Base-by-base conservation (phyloP, 1,140 invertebrate species). In the Condylostylus longicornis region DNA sequence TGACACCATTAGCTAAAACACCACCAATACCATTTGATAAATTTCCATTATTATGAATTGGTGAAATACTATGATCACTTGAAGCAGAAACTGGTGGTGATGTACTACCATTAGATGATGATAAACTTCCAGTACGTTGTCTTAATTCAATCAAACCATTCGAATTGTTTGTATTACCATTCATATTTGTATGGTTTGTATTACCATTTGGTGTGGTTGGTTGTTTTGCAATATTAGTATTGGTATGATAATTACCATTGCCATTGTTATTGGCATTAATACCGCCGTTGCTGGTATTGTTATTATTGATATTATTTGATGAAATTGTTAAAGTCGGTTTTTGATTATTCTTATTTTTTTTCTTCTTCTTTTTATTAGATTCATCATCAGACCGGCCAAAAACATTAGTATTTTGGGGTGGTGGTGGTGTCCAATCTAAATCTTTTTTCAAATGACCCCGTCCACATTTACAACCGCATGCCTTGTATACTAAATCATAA, bases 391-490 rank as follows among this genome's bases (percentile, higher is more conserved):
- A 46, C 0, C 58, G 40, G 2, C 59, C 62, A 46, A 62, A 52
- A 14, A 59, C 52, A 27, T 54, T 57, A 22, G 51, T 53, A 0
- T 53, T 62, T 6, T 23, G 20, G 1, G 66, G 52, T 3, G 69
- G 68, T n/a, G 76, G 69, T 4, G 83, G 71, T 44, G 76, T 68
- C 85, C 90, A 95, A 51, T 95, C 87, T 10, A 91, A 66, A 64
- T 95, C 90, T 63, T 95, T 95, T 51, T 89, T 82, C 35, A 97
- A 58, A 57, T 95, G 89, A 1, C 91, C 91, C 5, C 86, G 69
- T 0, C 82, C 83, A 63, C 91, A 79, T 49, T 81, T 74, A 68
- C 90, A 77, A 46, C 81, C 75, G 71, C 89, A 84, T 29, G 88
- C 81, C 56, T 86, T 87, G 55, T 79, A 85, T 1, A 88, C 86